Percentiles rank a stretch among this genome's conserved stretches.
Conservation (phyloP, 2,797 vertebrate genomes). For the Trachops cirrhosus region DNA sequence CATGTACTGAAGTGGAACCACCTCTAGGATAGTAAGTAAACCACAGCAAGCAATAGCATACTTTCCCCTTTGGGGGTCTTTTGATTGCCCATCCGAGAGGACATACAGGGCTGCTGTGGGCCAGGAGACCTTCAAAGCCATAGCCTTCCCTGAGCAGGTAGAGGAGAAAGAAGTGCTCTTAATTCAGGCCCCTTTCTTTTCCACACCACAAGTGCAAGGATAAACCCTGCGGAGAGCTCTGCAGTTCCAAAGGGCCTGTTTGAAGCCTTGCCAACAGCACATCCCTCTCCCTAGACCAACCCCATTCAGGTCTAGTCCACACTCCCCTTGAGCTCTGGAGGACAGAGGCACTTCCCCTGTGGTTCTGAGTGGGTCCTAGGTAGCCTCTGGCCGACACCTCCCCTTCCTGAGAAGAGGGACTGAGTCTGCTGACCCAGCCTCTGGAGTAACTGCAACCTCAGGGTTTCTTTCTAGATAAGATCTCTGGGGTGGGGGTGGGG, state of each 20-base stretch:
- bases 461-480: neutral
- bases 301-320: neutral
- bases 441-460: neutral
- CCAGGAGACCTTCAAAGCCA: neutral
- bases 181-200: neutral
- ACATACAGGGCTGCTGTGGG: neutral
- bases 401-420: neutral
- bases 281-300: neutral
- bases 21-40: neutral
- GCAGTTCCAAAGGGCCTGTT: neutral
- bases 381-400: neutral
- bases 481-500: neutral
- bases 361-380: neutral
- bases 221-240: neutral
- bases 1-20: neutral
- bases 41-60: neutral
- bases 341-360: neutral
- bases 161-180: neutral
- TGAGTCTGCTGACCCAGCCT: neutral
- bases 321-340: neutral
- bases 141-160: neutral
- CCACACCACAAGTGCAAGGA: neutral
- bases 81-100: neutral
- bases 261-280: neutral
- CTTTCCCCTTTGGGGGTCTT: neutral